Conservation (phyloP, 2,797 vertebrate species). For the Euthynnus affinis region DNA sequence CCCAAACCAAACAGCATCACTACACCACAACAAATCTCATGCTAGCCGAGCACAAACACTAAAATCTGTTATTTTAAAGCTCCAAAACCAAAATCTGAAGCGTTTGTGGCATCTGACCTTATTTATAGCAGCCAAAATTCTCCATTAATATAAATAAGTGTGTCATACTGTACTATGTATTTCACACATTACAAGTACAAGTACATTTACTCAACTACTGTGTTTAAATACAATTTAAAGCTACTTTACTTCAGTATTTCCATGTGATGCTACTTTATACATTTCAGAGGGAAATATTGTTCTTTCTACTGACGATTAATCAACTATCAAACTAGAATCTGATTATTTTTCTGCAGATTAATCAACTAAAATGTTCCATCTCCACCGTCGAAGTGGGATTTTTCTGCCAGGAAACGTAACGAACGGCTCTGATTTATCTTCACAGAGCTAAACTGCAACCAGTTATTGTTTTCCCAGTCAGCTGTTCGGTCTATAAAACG, state of each 20-base stretch:
- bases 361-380: too few relatives aligned
- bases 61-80: background rate
- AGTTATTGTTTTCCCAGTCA: too few relatives aligned
- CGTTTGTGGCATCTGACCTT: conserved; percentile 2
- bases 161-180: too few relatives aligned
- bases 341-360: too few relatives aligned
- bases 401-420: too few relatives aligned
- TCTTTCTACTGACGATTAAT: background rate
- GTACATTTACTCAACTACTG: background rate
- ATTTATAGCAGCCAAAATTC: background rate
- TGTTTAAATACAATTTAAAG: background rate
- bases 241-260: background rate
- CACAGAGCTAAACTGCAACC: too few relatives aligned
- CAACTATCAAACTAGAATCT: too few relatives aligned
- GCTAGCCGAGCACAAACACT: too few relatives aligned
- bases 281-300: background rate
- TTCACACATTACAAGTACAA: too few relatives aligned
- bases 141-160: background rate
- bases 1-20: conserved; percentile 11
- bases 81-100: background rate
- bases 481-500: too few relatives aligned
- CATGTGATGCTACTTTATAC: background rate
- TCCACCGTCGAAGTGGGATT: too few relatives aligned
- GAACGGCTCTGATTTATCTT: too few relatives aligned
- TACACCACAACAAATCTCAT: background rate